phyloP scores from a whole-genome alignment of 2,888 invertebrate species.

The Ophioninae sp. region DNA sequence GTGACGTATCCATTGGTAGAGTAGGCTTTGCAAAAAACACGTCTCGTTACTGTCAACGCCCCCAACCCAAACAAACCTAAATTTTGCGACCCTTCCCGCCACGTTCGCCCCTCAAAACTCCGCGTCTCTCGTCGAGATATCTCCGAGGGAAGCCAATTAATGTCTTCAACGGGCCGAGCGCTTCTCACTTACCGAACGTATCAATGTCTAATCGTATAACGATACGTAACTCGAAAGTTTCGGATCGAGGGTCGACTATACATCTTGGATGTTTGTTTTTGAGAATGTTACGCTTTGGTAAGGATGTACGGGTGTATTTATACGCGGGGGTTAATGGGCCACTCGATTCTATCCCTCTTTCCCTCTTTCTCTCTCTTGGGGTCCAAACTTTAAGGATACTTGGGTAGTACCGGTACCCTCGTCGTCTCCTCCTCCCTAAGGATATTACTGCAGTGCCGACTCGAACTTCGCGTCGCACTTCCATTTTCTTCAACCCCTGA shows the following conservation, averaged over 20 bases:
- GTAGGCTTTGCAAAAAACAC: slow-evolving; percentile 15
- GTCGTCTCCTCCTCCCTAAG: slow-evolving; percentile 47
- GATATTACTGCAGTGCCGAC: slow-evolving; percentile 27
- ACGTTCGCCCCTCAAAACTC: too few species aligned
- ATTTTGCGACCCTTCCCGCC: not conserved
- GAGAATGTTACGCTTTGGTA: slow-evolving; percentile 27
- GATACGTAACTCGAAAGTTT: slow-evolving; percentile 37
- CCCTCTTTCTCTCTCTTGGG: slow-evolving; percentile 41
- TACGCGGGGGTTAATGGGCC: not conserved
- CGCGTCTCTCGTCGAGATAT: not conserved
- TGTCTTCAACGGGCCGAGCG: slow-evolving; percentile 68
- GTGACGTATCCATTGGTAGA: slow-evolving; percentile 15
- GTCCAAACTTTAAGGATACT: slow-evolving; percentile 53
- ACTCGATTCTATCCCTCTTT: slow-evolving; percentile 16
- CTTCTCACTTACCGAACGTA: slow-evolving; percentile 66
- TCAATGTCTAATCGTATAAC: slow-evolving; percentile 71
- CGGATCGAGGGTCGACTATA: slow-evolving; percentile 23
- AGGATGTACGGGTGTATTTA: slow-evolving; percentile 9
- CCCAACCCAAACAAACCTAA: too few species aligned
- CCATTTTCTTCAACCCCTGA: slow-evolving; percentile 5
- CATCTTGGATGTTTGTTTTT: slow-evolving; percentile 32
- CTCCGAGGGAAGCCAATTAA: slow-evolving; percentile 70
- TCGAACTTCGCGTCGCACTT: slow-evolving; percentile 24
- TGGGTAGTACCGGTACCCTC: slow-evolving; percentile 40
- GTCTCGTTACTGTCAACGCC: slow-evolving; percentile 1